Conservation (phyloP, 2,888 invertebrate species). For the Cryptus viduatorius region DNA sequence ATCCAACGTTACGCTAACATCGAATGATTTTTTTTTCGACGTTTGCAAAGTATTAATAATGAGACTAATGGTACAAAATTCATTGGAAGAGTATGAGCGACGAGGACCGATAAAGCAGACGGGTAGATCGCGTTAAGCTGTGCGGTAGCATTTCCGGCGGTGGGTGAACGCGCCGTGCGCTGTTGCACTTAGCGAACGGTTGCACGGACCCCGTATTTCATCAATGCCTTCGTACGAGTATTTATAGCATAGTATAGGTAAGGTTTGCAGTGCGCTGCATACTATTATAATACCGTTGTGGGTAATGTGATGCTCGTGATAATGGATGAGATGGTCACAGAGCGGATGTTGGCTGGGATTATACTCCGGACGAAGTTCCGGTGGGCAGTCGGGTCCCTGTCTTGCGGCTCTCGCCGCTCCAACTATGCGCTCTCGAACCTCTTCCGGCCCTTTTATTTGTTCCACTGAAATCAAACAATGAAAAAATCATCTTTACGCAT, state of each 20-base stretch:
- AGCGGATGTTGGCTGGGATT: conserved; percentile 84
- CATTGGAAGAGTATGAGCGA: conserved; percentile 48
- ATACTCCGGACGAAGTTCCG: conserved; percentile 85
- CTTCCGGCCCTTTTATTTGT: conserved; percentile 90
- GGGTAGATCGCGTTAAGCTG: conserved; percentile 52
- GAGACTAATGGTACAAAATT: conserved; percentile 49
- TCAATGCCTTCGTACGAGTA: conserved; percentile 34
- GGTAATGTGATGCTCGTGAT: conserved; percentile 83
- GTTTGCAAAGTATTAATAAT: conserved; percentile 14
- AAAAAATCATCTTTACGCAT: conserved; percentile 31
- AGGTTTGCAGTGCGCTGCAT: conserved; percentile 62
- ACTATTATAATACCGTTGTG: conserved; percentile 80
- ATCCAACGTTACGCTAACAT: not conserved
- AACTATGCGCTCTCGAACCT: conserved; percentile 89
- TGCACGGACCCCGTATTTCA: conserved; percentile 21
- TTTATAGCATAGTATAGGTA: conserved; percentile 50
- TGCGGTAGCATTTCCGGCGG: conserved; percentile 65
- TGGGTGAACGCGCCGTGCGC: conserved; percentile 50
- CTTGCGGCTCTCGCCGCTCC: conserved; percentile 88
- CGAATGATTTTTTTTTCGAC: not conserved
- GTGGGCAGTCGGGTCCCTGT: conserved; percentile 87
- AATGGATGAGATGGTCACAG: conserved; percentile 83
- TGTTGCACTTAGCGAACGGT: conserved; percentile 49
- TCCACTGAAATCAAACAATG: conserved; percentile 87
- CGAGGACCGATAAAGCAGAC: conserved; percentile 45